These are phyloP conservation scores for Anthoscopus minutus DNA, from an alignment of 2,113 vertebrate species.

Conservation along the genomic window DNA sequence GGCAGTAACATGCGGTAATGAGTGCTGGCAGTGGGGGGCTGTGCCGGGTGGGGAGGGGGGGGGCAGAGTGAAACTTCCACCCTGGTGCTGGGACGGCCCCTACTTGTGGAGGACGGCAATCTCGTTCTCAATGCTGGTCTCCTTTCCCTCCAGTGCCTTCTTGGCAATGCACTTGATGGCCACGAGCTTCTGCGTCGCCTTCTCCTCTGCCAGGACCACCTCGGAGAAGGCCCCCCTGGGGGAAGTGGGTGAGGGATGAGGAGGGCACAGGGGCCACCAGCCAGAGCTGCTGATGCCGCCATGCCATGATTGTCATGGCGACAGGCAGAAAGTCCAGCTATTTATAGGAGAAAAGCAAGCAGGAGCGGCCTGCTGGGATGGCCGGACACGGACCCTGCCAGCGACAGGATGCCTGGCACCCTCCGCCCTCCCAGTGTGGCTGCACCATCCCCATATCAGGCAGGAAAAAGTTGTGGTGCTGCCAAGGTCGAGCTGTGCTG, in stretches of 20 bases:
- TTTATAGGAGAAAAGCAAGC: conserved; percentile 59
- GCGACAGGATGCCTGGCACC: not conserved
- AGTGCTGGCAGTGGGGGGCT: not conserved
- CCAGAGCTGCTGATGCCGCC: not conserved
- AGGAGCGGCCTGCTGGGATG: not conserved
- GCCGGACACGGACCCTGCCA: not conserved
- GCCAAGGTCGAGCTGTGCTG: accelerated
- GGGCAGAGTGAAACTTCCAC: not conserved
- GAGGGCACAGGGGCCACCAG: accelerated
- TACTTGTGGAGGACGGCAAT: conserved; percentile 95
- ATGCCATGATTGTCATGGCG: conserved; percentile 26
- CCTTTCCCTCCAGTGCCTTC: conserved; percentile 93
- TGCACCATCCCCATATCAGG: not conserved
- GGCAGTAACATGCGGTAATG: not conserved
- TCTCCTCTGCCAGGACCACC: conserved; percentile 94
- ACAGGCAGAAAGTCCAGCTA: conserved; percentile 59
- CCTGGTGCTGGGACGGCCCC: not conserved
- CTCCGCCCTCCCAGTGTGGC: accelerated
- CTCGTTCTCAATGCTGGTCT: conserved; percentile 97
- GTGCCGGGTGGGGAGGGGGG: accelerated
- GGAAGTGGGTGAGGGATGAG: not conserved
- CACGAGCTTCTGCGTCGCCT: conserved; percentile 85
- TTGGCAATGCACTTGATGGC: conserved; percentile 97
- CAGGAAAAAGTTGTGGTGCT: not conserved
- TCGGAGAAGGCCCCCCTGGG: conserved; percentile 94